These are phyloP conservation scores for Hiodon alosoides DNA, from an alignment of 2,113 vertebrate species.

Conservation along the genomic window DNA sequence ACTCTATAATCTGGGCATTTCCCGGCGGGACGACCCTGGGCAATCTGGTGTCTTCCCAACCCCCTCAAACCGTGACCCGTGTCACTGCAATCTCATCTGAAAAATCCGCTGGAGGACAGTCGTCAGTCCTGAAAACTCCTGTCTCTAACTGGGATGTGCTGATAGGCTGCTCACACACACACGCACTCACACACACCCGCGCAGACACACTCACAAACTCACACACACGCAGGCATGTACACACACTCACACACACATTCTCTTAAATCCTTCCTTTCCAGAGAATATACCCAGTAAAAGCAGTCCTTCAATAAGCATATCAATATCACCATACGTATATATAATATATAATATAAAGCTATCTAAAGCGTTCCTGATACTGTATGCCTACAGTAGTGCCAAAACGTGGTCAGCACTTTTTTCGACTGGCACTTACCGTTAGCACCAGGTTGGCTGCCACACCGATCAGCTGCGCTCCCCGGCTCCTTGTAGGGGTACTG, in stretches of 20 bases:
- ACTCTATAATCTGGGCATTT: neutral
- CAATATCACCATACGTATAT: no score
- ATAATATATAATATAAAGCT: no score
- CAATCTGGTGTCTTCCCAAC: neutral
- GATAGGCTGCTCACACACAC: neutral
- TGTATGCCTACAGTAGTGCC: no score
- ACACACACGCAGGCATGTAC: no score
- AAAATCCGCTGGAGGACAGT: neutral
- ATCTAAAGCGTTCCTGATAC: no score
- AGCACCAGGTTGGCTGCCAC: slow-evolving; percentile 54
- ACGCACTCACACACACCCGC: no score
- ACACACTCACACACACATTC: no score
- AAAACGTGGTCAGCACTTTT: neutral
- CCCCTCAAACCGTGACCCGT: neutral
- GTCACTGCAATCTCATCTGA: slow-evolving; percentile 1
- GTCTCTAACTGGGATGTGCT: neutral
- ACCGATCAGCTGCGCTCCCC: slow-evolving; percentile 63
- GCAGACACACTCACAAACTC: no score
- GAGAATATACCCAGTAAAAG: no score
- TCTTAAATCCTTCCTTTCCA: no score
- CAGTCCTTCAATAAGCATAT: no score
- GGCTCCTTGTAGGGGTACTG: slow-evolving; percentile 79
- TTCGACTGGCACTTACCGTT: slow-evolving; percentile 67
- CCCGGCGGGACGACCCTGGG: neutral
- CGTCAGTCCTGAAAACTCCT: neutral